A percentile compares a stretch with the other conserved stretches of the same genome.
These are phyloP conservation scores for Camponotus fellah DNA, from an alignment of 2,888 invertebrate genomes.

Conservation along the genomic window DNA sequence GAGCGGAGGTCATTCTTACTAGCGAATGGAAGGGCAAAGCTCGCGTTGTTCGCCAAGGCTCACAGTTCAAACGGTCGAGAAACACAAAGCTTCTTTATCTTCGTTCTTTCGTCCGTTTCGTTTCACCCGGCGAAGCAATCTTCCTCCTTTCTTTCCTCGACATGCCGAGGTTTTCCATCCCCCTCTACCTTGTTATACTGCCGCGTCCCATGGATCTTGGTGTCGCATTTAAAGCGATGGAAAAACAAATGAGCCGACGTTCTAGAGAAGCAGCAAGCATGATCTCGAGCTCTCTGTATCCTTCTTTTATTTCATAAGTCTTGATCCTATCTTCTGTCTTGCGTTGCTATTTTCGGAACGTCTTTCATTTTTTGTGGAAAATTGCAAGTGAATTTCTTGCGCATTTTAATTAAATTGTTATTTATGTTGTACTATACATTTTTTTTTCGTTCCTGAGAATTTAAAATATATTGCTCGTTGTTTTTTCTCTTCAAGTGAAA, in stretches of 20 bases:
- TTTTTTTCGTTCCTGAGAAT: not conserved
- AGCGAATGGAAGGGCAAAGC: conserved; percentile 63
- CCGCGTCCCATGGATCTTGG: conserved; percentile 35
- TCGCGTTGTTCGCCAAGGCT: conserved; percentile 64
- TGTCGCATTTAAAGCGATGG: conserved; percentile 45
- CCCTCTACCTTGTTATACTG: conserved; percentile 44
- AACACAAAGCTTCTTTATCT: conserved; percentile 77
- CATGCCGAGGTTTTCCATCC: conserved; percentile 28
- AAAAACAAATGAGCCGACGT: conserved; percentile 56
- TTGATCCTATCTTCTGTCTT: not conserved
- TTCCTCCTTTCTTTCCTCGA: conserved; percentile 60
- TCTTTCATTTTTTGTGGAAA: not conserved
- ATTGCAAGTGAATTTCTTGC: not conserved
- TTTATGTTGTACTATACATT: not conserved
- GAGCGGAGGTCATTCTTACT: conserved; percentile 58
- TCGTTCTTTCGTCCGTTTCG: conserved; percentile 62
- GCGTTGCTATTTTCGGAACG: not conserved
- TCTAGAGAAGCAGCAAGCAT: conserved; percentile 14
- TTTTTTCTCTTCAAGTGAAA: not conserved
- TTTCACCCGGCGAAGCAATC: conserved; percentile 71
- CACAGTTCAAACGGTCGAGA: conserved; percentile 74
- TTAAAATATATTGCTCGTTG: conserved; percentile 11
- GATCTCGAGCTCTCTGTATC: not conserved
- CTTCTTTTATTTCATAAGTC: conserved; percentile 34
- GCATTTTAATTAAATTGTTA: conserved; percentile 23